A percentile compares a stretch with the other conserved stretches of the same genome.
phyloP scores from a whole-genome alignment of 2,113 vertebrate species.

The Gobiocypris rarus region DNA sequence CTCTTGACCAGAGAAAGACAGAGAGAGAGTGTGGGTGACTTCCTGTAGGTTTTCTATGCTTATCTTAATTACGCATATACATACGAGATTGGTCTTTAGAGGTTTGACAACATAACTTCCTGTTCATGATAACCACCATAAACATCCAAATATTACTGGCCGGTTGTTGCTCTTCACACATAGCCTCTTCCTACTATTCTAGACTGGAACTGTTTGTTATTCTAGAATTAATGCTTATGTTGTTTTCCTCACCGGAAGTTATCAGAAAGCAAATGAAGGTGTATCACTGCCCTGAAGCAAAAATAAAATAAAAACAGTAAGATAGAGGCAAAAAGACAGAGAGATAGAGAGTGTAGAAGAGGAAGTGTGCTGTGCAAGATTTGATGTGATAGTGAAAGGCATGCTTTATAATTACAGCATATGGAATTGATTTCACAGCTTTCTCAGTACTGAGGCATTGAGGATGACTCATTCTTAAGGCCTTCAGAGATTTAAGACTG shows the following conservation, averaged over 20 bases:
- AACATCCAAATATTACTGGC: conserved; percentile 28
- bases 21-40: background rate
- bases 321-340: background rate
- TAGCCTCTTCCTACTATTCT: conserved; percentile 17
- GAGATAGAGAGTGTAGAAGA: conserved; percentile 9
- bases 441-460: conserved; percentile 57
- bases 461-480: conserved; percentile 52
- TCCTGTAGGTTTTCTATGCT: conserved; percentile 30
- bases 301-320: conserved; percentile 41
- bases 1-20: background rate
- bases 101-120: conserved; percentile 39
- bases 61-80: conserved; percentile 29
- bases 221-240: conserved; percentile 14
- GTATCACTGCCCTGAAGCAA: conserved; percentile 37
- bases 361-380: conserved; percentile 59
- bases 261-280: conserved; percentile 8
- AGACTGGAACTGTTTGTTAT: conserved; percentile 29
- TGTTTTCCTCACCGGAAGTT: background rate
- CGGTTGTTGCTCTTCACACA: conserved; percentile 1
- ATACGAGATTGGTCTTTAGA: conserved; percentile 44
- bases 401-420: conserved; percentile 57
- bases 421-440: conserved; percentile 67
- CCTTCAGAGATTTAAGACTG: conserved; percentile 27
- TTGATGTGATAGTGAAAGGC: conserved; percentile 57
- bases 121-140: conserved; percentile 35